phyloP scores from a whole-genome alignment of 2,888 invertebrate genomes.

The Synergus umbraculus region DNA sequence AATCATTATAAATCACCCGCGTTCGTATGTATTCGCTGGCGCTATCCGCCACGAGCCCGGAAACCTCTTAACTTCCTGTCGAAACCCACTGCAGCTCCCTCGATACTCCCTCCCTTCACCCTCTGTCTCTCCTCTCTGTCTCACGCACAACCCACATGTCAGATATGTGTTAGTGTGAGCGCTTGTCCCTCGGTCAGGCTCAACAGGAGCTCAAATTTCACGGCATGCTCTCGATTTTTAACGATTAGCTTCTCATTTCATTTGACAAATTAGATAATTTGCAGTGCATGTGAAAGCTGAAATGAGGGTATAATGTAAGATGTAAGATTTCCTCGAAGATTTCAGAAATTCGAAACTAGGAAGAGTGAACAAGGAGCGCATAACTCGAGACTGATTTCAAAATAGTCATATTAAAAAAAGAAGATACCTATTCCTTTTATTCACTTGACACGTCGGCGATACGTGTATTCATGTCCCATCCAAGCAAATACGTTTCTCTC shows the following conservation, averaged over 20 bases:
- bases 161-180: background rate
- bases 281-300: background rate
- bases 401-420: background rate
- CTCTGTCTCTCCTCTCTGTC: constrained; percentile 12
- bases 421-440: background rate
- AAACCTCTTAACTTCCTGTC: constrained; percentile 67
- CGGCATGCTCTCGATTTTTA: constrained; percentile 35
- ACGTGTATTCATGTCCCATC: constrained; percentile 13
- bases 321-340: background rate
- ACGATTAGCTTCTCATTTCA: constrained; percentile 25
- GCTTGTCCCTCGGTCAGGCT: constrained; percentile 1
- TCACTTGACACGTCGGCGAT: background rate
- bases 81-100: constrained; percentile 52
- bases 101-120: constrained; percentile 2
- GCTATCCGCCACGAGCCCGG: constrained; percentile 57
- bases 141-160: background rate
- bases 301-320: background rate
- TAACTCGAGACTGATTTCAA: background rate
- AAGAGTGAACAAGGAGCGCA: background rate
- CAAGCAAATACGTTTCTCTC: constrained; percentile 10
- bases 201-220: constrained; percentile 37
- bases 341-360: background rate
- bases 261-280: constrained; percentile 30
- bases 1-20: constrained; percentile 72
- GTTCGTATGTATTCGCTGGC: constrained; percentile 56